Base-by-base conservation (phyloP, 2,113 vertebrate genomes). In the Alexandromys fortis region DNA sequence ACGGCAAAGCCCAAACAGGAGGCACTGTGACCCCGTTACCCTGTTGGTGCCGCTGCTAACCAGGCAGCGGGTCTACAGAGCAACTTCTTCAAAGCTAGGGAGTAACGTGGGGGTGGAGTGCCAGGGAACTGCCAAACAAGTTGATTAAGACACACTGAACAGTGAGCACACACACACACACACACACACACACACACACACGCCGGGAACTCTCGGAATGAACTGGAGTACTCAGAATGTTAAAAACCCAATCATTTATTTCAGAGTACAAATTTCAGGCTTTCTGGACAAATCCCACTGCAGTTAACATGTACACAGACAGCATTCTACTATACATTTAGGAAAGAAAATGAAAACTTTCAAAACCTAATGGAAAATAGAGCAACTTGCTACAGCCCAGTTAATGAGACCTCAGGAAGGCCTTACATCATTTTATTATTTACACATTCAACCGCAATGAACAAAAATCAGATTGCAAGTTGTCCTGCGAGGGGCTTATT, bases 201-300 rank as follows among this genome's bases (percentile, higher is more conserved):
- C 14, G 63, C 52, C 67, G 42, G 83, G 30, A 78, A 78, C 21
- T 78, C 94, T 86, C 90, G 68, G 77, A 98, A 98, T 97, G 76
- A 98, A 97, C 86, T 92, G 98, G 94, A 98, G 87, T 92, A 98
- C 96, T 96, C 98, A 95, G 92, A 96, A 96, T 67, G 63, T 98
- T 98, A 98, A 97, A 99, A 99, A 98, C 96, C 98, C 98, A 98
- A 86, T 93, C 97, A 96, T 98, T 99, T 99, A 99, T 99, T 99
- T 98, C 98, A 98, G 99, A 99, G 98, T 98, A 99, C 98, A 98
- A 99, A 99, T 98, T 98, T 98, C 98, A 98, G 98, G 97, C 97
- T 98, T 97, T 94, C 97, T 97, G 98, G 98, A 98, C 98, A 98
- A 98, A 98, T 98, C 78, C 98, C 98, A 98, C 98, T 98, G 98